phyloP scores from a whole-genome alignment of 2,797 vertebrate genomes.

The Lithobates pipiens region DNA sequence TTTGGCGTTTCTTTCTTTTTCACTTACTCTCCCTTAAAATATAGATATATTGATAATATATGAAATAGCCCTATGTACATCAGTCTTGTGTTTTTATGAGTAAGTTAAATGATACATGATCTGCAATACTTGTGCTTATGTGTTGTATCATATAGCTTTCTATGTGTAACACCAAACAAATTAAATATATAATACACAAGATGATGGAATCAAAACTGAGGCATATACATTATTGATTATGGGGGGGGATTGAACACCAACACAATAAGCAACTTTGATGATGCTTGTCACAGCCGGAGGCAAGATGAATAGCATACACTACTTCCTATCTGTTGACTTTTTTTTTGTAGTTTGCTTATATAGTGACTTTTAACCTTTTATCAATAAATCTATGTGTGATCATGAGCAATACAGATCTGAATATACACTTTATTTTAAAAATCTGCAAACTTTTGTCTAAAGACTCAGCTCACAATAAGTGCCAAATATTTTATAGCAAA shows the following conservation, averaged over 20 bases:
- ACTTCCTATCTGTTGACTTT: conserved; percentile 19
- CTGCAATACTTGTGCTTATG: not conserved
- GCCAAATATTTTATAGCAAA: not conserved
- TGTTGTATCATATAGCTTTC: not conserved
- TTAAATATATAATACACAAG: conserved; percentile 42
- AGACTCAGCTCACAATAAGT: not conserved
- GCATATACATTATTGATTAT: conserved; percentile 50
- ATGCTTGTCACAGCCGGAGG: conserved; percentile 42
- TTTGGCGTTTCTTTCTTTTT: not conserved
- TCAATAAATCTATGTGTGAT: conserved; percentile 5
- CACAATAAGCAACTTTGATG: conserved; percentile 54
- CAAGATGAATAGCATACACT: conserved; percentile 37
- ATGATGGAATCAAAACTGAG: conserved; percentile 37
- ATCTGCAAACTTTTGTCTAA: not conserved
- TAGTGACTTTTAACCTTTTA: not conserved
- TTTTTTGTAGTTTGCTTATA: conserved; percentile 21
- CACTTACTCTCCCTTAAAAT: not conserved
- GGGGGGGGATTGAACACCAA: conserved; percentile 36
- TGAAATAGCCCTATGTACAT: not conserved
- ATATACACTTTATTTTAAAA: not conserved
- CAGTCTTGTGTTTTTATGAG: not conserved
- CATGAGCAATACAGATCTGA: not conserved
- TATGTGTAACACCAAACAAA: conserved; percentile 18
- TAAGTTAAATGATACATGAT: not conserved
- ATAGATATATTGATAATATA: not conserved